Conservation (phyloP, 2,888 invertebrate genomes). For the Panorpa germanica region DNA sequence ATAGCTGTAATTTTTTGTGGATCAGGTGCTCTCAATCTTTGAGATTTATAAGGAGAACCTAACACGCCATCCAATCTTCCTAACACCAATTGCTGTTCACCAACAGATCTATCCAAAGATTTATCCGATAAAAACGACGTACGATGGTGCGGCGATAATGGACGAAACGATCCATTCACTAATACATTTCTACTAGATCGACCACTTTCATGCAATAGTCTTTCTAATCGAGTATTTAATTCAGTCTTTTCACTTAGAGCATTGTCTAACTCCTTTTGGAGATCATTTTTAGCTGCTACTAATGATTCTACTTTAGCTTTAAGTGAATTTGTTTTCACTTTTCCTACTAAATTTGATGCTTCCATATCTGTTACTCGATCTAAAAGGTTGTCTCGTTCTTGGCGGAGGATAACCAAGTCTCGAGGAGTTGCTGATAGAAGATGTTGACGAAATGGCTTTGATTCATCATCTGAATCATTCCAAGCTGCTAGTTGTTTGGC, state of each 20-base stretch:
- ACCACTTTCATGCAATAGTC: slow-evolving; percentile 34
- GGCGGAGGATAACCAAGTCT: slow-evolving; percentile 40
- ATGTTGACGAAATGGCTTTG: slow-evolving; percentile 18
- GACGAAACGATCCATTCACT: background rate
- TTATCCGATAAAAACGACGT: background rate
- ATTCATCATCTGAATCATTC: slow-evolving; percentile 11
- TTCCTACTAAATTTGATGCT: slow-evolving; percentile 47
- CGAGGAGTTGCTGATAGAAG: slow-evolving; percentile 23
- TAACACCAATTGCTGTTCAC: slow-evolving; percentile 23
- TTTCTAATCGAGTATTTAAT: slow-evolving; percentile 33
- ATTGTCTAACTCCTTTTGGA: slow-evolving; percentile 37
- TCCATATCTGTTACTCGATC: slow-evolving; percentile 61
- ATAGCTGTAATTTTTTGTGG: slow-evolving; percentile 65
- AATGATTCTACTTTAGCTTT: slow-evolving; percentile 41
- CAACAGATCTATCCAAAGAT: too few species aligned
- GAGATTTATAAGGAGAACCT: slow-evolving; percentile 39
- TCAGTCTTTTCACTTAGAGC: slow-evolving; percentile 35
- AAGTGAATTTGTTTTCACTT: slow-evolving; percentile 42
- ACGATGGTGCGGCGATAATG: background rate
- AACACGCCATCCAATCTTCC: slow-evolving; percentile 52
- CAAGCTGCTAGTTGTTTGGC: slow-evolving; percentile 28
- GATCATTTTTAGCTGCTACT: slow-evolving; percentile 31
- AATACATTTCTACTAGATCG: slow-evolving; percentile 6
- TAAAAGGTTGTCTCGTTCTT: slow-evolving; percentile 56
- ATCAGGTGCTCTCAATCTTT: slow-evolving; percentile 45